Evolutionary conservation across 2,113 vertebrate genomes (phyloP).

Genomic region (Phoxinus phoxinus): DNA sequence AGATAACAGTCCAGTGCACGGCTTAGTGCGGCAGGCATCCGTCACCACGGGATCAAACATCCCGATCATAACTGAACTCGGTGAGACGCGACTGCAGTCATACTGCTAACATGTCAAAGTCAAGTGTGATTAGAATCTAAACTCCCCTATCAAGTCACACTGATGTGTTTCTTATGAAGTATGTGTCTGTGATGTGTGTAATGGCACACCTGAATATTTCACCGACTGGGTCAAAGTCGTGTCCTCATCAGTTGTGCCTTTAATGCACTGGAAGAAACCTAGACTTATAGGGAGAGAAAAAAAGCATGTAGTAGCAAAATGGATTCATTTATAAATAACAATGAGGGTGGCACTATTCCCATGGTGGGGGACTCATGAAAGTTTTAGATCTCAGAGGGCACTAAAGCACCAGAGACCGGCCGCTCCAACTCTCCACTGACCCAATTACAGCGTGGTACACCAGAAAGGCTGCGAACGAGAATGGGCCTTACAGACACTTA

Average conservation of each 20-base stretch:
- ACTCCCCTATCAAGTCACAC: not conserved
- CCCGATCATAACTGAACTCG: conserved; percentile 98
- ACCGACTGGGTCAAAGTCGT: conserved; percentile 41
- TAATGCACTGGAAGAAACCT: conserved; percentile 39
- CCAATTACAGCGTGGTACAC: conserved; percentile 78
- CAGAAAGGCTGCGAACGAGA: conserved; percentile 68
- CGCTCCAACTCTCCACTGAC: conserved; percentile 78
- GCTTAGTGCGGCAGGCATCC: conserved; percentile 92
- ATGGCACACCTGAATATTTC: conserved; percentile 9
- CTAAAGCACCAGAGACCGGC: conserved; percentile 77
- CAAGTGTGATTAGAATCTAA: conserved; percentile 51
- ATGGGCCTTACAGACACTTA: conserved; percentile 31
- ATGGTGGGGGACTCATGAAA: conserved; percentile 78
- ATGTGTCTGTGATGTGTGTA: conserved; percentile 19
- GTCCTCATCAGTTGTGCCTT: conserved; percentile 27
- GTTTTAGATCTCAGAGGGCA: conserved; percentile 81
- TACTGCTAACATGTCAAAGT: conserved; percentile 20
- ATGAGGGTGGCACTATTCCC: conserved; percentile 78
- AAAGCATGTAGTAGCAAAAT: conserved; percentile 76
- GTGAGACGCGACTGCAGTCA: conserved; percentile 78
- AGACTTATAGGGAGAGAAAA: conserved; percentile 50
- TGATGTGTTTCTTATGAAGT: conserved; percentile 18
- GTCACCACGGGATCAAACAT: conserved; percentile 97
- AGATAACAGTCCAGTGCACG: conserved; percentile 97
- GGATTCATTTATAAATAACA: conserved; percentile 83